A percentile compares a stretch with the other conserved stretches of the same genome.
phyloP scores from a whole-genome alignment of 2,888 invertebrate genomes.

The Lasioglossum calceatum region DNA sequence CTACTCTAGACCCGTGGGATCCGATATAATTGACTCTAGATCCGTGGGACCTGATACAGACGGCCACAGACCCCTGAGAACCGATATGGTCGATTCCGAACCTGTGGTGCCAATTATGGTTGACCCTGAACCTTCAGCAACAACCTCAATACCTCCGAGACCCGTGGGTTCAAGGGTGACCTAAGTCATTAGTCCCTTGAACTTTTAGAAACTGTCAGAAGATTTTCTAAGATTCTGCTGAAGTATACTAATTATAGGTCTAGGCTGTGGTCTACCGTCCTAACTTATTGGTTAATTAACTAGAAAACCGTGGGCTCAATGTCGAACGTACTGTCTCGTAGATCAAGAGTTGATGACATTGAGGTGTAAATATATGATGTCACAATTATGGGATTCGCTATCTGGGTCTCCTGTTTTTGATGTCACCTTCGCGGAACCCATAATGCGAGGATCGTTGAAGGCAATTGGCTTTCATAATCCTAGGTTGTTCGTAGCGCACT shows the following conservation, averaged over 20 bases:
- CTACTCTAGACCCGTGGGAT: background rate
- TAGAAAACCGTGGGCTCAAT: background rate
- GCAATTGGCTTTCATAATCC: background rate
- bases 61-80: constrained; percentile 1
- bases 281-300: background rate
- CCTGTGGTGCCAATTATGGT: constrained; percentile 5
- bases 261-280: background rate
- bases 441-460: background rate
- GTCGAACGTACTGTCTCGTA: background rate
- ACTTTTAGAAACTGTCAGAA: background rate
- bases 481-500: background rate
- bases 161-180: background rate
- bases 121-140: constrained; percentile 1
- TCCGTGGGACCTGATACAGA: constrained; percentile 3
- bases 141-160: background rate
- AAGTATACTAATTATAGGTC: background rate
- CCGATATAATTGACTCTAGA: constrained; percentile 10
- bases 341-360: background rate
- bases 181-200: background rate
- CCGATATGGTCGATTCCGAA: constrained; percentile 5
- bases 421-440: background rate
- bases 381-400: background rate
- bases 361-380: background rate
- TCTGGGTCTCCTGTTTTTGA: background rate
- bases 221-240: background rate